Base-by-base conservation (phyloP, 2,888 invertebrate species). In the Petrophora chlorosata region DNA sequence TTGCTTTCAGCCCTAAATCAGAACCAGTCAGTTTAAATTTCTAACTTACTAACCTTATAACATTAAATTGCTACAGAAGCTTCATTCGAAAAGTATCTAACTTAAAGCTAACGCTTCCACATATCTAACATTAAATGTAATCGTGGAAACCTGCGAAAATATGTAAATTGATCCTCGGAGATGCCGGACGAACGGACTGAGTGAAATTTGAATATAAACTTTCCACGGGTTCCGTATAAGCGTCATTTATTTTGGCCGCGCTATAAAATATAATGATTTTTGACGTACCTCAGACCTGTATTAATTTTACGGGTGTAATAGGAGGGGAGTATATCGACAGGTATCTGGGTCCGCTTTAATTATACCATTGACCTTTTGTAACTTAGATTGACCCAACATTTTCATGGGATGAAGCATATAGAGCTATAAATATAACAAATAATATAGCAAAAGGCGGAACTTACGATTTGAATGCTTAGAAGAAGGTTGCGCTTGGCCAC, bases 101-200 rank as follows among this genome's bases (percentile, higher is more conserved):
- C 39, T 22, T 39, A 38, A 42, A 48, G 62, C 48, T 56, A 55
- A 65, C 63, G 53, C 59, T 63, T 65, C 65, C 71, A 74, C 69
- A 69, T 64, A 77, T 76, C 68, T 70, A 76, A 78, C 76, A 76
- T 79, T 77, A 79, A 82, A 79, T 74, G 79, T 82, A 79, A 82
- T 79, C 79, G 79, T 70, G 76, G 83, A 83, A 86, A 87, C 88
- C 87, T 86, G 86, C 82, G 85, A 87, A 87, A 85, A 88, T 89
- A 90, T 90, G 89, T 85, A 90, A 89, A 90, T 90, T 85, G 89
- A 86, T 86, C 88, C 89, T 87, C 76, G 71, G 89, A 90, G 89
- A 87, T 85, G 85, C 73, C 81, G 86, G 87, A 83, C 85, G 77
- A 80, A 71, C 82, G 78, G 84, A 79, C 84, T 79, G 79, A 77